phyloP scores from a whole-genome alignment of 2,888 invertebrate genomes.

The Clivina fossor region DNA sequence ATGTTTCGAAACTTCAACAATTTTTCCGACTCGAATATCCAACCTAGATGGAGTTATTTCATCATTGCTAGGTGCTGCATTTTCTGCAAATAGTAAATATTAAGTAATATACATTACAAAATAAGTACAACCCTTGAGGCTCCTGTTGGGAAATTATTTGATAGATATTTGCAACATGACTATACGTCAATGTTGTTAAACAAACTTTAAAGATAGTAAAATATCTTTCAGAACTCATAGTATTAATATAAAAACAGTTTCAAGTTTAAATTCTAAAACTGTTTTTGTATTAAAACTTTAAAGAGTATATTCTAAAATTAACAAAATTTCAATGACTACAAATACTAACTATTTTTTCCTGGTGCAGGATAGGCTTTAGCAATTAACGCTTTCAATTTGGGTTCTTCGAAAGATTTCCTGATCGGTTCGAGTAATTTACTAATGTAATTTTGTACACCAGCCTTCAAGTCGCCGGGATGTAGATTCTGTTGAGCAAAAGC shows the following conservation, averaged over 20 bases:
- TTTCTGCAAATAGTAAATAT: conserved; percentile 38
- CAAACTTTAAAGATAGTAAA: too few species aligned
- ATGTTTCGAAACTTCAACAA: conserved; percentile 80
- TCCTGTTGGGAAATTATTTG: too few species aligned
- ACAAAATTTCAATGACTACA: conserved; percentile 1
- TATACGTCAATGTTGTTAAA: too few species aligned
- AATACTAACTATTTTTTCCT: conserved; percentile 59
- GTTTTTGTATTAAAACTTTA: too few species aligned
- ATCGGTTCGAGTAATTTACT: conserved; percentile 88
- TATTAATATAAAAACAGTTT: too few species aligned
- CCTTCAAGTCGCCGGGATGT: conserved; percentile 94
- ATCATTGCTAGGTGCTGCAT: conserved; percentile 55
- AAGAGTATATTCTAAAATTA: too few species aligned
- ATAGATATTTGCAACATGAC: too few species aligned
- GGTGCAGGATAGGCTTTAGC: conserved; percentile 83
- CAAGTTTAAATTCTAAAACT: too few species aligned
- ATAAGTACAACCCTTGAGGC: too few species aligned
- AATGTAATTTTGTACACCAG: conserved; percentile 78
- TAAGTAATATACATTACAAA: too few species aligned
- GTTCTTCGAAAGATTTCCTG: conserved; percentile 77
- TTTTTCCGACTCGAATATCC: conserved; percentile 86
- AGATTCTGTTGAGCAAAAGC: conserved; percentile 80
- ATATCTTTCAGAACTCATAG: too few species aligned
- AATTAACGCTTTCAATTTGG: conserved; percentile 76
- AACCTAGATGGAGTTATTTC: conserved; percentile 71